Evolutionary conservation across 2,888 invertebrate species (phyloP).

Genomic region (Blera fallax): DNA sequence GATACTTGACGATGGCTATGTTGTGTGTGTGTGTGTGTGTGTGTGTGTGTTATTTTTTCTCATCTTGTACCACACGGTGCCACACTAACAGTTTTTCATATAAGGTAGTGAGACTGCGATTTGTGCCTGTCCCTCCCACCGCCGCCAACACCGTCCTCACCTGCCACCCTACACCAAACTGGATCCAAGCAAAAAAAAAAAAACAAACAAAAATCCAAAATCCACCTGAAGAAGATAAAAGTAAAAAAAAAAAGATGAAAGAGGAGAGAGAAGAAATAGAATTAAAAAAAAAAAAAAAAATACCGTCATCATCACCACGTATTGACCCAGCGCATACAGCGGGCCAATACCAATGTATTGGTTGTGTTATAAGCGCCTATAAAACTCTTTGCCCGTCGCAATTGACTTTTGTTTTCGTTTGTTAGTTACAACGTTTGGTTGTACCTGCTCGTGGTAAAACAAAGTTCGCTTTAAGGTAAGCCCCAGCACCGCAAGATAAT

Average conservation of each 20-base stretch:
- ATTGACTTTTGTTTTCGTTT: constrained; percentile 82
- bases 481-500: constrained; percentile 3
- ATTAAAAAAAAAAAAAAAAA: constrained; percentile 19
- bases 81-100: constrained; percentile 57
- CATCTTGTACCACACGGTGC: constrained; percentile 61
- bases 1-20: constrained; percentile 33
- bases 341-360: constrained; percentile 60
- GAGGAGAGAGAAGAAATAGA: constrained; percentile 41
- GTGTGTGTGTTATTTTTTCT: constrained; percentile 7
- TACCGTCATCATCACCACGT: constrained; percentile 58
- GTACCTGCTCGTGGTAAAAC: constrained; percentile 70
- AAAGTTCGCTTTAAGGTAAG: constrained; percentile 68
- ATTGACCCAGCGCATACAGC: constrained; percentile 66
- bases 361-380: constrained; percentile 81
- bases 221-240: constrained; percentile 62
- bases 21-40: constrained; percentile 19
- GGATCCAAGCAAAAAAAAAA: constrained; percentile 46
- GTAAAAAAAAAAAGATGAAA: constrained; percentile 51
- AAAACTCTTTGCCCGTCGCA: constrained; percentile 83
- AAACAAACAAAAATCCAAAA: constrained; percentile 19
- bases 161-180: constrained; percentile 57
- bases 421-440: constrained; percentile 81
- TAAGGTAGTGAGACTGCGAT: constrained; percentile 47
- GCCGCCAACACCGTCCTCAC: constrained; percentile 12
- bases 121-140: constrained; percentile 33